These are phyloP conservation scores for Carlito syrichta DNA, from an alignment of 2,113 vertebrate species.

Conservation along the genomic window DNA sequence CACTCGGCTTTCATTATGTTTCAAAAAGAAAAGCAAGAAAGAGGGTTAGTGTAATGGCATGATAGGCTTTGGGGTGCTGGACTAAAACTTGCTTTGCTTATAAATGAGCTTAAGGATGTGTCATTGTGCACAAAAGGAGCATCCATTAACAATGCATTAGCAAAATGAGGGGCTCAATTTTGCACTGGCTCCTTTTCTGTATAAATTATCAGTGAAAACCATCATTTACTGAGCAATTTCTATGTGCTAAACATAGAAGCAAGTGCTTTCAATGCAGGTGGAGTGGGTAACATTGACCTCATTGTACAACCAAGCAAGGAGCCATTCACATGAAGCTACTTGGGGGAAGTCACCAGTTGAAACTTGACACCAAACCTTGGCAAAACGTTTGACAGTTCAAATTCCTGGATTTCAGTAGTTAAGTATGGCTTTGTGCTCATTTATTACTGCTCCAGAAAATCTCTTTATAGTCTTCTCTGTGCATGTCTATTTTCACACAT, in stretches of 20 bases:
- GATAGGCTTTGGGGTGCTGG: neutral
- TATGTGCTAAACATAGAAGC: neutral
- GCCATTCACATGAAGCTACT: neutral
- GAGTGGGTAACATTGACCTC: neutral
- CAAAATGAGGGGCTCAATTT: neutral
- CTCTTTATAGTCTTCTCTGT: neutral
- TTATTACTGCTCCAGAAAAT: neutral
- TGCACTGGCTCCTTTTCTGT: neutral
- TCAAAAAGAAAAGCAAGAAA: neutral
- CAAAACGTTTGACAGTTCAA: neutral
- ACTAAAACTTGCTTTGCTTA: neutral
- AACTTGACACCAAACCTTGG: neutral
- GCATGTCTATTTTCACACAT: rapidly evolving
- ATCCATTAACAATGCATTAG: neutral
- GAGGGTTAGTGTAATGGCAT: neutral
- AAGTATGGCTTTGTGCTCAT: neutral
- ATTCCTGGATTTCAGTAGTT: neutral
- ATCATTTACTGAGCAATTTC: neutral
- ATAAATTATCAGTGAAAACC: neutral
- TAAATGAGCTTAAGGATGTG: neutral
- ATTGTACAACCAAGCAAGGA: neutral
- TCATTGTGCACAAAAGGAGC: neutral
- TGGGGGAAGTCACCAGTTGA: neutral
- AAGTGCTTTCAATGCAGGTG: neutral
- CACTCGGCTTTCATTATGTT: neutral